These are phyloP conservation scores for Taurulus bubalis DNA, from an alignment of 2,113 vertebrate species.

Conservation along the genomic window DNA sequence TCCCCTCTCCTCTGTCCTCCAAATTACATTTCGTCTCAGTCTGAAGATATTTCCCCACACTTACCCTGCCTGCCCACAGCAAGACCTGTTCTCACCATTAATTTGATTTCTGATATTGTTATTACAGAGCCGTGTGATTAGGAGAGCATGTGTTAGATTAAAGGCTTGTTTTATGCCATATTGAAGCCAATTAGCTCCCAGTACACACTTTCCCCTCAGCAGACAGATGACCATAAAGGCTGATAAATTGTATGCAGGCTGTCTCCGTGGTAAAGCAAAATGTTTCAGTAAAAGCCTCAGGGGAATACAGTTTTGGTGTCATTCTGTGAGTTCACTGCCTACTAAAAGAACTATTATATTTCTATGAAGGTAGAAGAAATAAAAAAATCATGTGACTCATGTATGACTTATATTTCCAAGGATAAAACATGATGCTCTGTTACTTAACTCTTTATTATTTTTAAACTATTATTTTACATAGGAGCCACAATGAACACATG, in stretches of 20 bases:
- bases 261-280: neutral
- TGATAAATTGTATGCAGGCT: slow-evolving; percentile 29
- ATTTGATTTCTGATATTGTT: slow-evolving; percentile 66
- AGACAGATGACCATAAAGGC: slow-evolving; percentile 53
- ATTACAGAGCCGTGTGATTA: slow-evolving; percentile 54
- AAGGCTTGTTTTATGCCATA: slow-evolving; percentile 58
- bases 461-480: slow-evolving; percentile 43
- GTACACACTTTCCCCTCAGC: slow-evolving; percentile 49
- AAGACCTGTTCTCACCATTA: slow-evolving; percentile 57
- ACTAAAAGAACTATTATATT: slow-evolving; percentile 3
- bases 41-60: slow-evolving; percentile 38
- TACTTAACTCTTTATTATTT: neutral
- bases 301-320: neutral
- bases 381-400: slow-evolving; percentile 35
- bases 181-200: slow-evolving; percentile 55
- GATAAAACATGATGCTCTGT: slow-evolving; percentile 32
- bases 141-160: slow-evolving; percentile 50
- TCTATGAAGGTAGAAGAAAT: slow-evolving; percentile 39
- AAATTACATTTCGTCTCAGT: slow-evolving; percentile 68
- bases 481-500: neutral
- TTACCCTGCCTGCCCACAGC: slow-evolving; percentile 37
- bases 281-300: neutral
- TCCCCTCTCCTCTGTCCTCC: slow-evolving; percentile 38
- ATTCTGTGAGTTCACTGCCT: slow-evolving; percentile 1
- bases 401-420: slow-evolving; percentile 45